Conservation (phyloP, 2,797 vertebrate genomes). For the Schizopygopsis malacanthus region DNA sequence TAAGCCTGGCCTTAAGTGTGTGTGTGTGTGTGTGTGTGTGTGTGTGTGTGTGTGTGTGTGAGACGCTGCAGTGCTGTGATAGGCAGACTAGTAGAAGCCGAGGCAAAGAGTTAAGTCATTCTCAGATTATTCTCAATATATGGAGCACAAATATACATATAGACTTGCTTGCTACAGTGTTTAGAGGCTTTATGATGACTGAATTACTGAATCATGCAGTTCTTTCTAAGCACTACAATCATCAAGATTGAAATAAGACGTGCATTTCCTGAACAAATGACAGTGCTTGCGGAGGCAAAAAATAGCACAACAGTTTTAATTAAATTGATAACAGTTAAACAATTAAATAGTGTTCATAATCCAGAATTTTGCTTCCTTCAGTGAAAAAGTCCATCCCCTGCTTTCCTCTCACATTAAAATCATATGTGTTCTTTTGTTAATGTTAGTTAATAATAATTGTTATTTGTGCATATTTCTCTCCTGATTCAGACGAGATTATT, state of each 20-base stretch:
- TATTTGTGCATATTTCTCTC: neutral
- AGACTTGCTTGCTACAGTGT: neutral
- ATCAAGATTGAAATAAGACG: neutral
- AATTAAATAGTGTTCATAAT: too few relatives aligned
- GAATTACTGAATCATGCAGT: neutral
- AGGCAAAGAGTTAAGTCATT: neutral
- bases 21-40: constrained; percentile 16
- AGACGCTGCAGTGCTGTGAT: constrained; percentile 26
- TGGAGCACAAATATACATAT: constrained; percentile 12
- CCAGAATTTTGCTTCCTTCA: too few relatives aligned
- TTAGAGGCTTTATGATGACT: neutral
- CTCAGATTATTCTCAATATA: constrained; percentile 1
- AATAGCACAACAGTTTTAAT: neutral
- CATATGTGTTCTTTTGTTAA: neutral
- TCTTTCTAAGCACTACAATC: neutral
- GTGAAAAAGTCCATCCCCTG: too few relatives aligned
- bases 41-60: neutral
- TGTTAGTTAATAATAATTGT: too few relatives aligned
- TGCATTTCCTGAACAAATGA: neutral
- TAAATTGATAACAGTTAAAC: neutral
- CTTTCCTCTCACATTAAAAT: neutral
- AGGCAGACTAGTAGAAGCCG: constrained; percentile 1
- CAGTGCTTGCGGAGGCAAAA: neutral
- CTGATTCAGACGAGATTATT: neutral
- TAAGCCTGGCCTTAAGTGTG: constrained; percentile 25